Evolutionary conservation across 2,113 vertebrate species (phyloP).

Genomic region (Asarcornis scutulata): DNA sequence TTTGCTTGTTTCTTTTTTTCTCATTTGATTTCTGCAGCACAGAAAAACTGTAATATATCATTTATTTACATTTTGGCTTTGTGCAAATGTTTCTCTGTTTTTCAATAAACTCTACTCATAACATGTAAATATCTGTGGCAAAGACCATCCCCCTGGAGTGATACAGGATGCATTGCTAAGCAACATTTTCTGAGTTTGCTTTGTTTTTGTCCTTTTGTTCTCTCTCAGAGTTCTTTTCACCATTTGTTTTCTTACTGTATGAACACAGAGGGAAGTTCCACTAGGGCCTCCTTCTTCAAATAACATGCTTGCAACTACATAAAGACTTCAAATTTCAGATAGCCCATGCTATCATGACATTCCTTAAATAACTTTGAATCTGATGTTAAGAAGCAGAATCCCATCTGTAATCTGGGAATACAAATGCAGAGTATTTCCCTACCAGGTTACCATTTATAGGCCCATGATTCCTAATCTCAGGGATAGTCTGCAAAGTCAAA

Average conservation of each 20-base stretch:
- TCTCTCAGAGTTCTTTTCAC: background rate
- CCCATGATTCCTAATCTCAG: background rate
- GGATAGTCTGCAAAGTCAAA: background rate
- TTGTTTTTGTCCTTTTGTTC: constrained; percentile 40
- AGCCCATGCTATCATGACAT: background rate
- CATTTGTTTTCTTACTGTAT: background rate
- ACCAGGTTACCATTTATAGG: background rate
- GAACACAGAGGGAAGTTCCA: background rate
- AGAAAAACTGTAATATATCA: background rate
- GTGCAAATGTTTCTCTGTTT: background rate
- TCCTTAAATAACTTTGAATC: background rate
- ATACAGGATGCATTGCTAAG: constrained; percentile 16
- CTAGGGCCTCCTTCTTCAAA: background rate
- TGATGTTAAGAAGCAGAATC: background rate
- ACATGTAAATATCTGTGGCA: constrained; percentile 28
- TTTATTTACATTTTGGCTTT: background rate
- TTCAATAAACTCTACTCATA: background rate
- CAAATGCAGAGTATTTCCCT: background rate
- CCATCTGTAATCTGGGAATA: background rate
- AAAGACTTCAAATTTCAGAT: constrained; percentile 9
- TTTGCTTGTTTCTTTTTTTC: background rate
- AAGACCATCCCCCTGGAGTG: constrained; percentile 13
- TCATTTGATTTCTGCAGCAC: background rate
- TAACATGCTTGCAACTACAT: background rate
- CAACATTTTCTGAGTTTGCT: background rate